Evolutionary conservation across 2,888 invertebrate species (phyloP).

Genomic region (Drosophila fungiperda): DNA sequence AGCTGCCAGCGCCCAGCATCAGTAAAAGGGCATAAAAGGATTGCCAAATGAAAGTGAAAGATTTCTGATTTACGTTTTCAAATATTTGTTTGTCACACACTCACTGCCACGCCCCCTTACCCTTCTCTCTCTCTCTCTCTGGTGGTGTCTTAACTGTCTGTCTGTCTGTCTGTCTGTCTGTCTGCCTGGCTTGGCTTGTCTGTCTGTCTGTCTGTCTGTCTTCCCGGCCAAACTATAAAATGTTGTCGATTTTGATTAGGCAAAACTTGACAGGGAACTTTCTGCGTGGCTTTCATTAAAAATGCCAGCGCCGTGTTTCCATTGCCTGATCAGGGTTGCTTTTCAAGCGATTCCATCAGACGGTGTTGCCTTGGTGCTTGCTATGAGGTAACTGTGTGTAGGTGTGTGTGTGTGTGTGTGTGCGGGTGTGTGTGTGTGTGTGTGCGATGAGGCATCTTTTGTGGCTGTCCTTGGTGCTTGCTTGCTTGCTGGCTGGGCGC

Average conservation of each 20-base stretch:
- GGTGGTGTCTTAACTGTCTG: not conserved
- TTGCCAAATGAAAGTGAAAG: slow-evolving; percentile 80
- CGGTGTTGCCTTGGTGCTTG: slow-evolving; percentile 52
- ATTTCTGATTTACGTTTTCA: slow-evolving; percentile 80
- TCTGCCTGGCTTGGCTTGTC: not conserved
- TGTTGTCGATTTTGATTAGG: slow-evolving; percentile 83
- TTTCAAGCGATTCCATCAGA: slow-evolving; percentile 37
- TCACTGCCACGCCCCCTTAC: slow-evolving; percentile 11
- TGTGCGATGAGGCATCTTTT: slow-evolving; percentile 38
- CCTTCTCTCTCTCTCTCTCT: not conserved
- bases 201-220: slow-evolving; percentile 13
- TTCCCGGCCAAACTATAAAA: slow-evolving; percentile 73
- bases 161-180: slow-evolving; percentile 1
- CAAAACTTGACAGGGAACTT: slow-evolving; percentile 76
- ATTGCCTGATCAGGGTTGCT: slow-evolving; percentile 58
- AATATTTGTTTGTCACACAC: slow-evolving; percentile 81
- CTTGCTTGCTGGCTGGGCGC: slow-evolving; percentile 40
- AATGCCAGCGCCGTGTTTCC: slow-evolving; percentile 67
- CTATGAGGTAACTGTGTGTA: not conserved
- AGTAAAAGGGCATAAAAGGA: slow-evolving; percentile 67
- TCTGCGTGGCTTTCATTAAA: slow-evolving; percentile 78
- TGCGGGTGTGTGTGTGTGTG: not conserved
- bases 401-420: not conserved
- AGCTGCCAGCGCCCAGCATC: not conserved
- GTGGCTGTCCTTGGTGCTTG: slow-evolving; percentile 35